phyloP scores from a whole-genome alignment of 2,113 vertebrate species.

The Myocastor coypus region DNA sequence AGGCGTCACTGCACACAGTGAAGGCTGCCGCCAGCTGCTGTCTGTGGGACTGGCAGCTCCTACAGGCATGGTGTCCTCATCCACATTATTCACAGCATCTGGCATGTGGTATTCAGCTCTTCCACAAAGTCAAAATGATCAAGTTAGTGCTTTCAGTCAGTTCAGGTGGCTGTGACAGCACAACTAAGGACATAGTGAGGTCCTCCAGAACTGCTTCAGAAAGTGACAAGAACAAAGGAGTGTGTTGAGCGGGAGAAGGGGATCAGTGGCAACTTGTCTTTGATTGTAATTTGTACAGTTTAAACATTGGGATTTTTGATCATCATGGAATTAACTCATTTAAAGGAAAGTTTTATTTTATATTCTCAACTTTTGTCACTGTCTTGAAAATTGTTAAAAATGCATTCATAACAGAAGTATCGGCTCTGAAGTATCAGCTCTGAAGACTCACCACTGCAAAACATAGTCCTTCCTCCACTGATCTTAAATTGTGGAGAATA shows the following conservation, averaged over 20 bases:
- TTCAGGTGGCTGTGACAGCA: not conserved
- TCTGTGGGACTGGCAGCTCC: not conserved
- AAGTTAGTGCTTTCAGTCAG: not conserved
- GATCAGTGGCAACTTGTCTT: not conserved
- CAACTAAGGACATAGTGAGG: not conserved
- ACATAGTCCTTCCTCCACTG: not conserved
- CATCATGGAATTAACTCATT: not conserved
- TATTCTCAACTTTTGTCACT: not conserved
- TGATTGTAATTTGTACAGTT: not conserved
- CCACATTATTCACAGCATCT: not conserved
- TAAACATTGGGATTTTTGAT: not conserved
- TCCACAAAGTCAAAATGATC: not conserved
- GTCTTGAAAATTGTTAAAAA: constrained; percentile 45
- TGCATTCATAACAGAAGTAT: not conserved
- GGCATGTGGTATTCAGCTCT: not conserved
- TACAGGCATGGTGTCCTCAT: not conserved
- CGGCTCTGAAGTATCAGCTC: constrained; percentile 21
- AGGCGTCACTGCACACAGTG: not conserved
- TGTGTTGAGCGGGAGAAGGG: not conserved
- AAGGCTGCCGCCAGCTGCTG: not conserved
- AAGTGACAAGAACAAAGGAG: not conserved
- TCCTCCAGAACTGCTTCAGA: not conserved
- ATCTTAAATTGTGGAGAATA: not conserved
- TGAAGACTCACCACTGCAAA: not conserved
- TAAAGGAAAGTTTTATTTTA: constrained; percentile 14